Evolutionary conservation across 2,888 invertebrate species (phyloP).

Genomic region (Tetragonula carbonaria): DNA sequence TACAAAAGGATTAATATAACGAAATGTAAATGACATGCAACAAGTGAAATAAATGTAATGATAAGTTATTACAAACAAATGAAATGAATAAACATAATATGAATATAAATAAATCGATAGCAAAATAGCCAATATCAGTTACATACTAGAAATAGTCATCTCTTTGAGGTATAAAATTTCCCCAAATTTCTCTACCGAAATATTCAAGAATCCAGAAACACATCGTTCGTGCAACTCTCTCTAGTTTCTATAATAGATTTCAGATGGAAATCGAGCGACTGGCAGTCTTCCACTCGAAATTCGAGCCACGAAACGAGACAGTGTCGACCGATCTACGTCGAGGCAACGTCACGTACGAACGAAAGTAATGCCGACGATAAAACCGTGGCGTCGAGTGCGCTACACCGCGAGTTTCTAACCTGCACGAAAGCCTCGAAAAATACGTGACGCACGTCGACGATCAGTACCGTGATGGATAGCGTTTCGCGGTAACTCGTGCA

Average conservation of each 20-base stretch:
- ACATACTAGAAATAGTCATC: too few relatives aligned
- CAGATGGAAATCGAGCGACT: background rate
- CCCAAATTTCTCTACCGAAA: background rate
- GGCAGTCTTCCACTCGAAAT: background rate
- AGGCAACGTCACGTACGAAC: slow-evolving; percentile 17
- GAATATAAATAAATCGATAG: too few relatives aligned
- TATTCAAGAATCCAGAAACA: background rate
- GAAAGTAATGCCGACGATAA: slow-evolving; percentile 56
- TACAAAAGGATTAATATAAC: too few relatives aligned
- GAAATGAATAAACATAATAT: too few relatives aligned
- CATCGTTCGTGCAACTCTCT: background rate
- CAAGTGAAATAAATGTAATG: too few relatives aligned
- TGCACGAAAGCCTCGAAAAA: slow-evolving; percentile 59
- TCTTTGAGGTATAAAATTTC: too few relatives aligned
- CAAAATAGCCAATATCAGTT: too few relatives aligned
- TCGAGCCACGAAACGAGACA: background rate
- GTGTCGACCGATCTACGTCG: slow-evolving; percentile 28
- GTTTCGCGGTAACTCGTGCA: slow-evolving; percentile 36
- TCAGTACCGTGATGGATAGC: slow-evolving; percentile 66
- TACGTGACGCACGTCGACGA: slow-evolving; percentile 68
- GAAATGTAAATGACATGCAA: too few relatives aligned
- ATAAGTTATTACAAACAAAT: too few relatives aligned
- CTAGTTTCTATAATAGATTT: background rate
- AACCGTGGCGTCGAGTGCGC: slow-evolving; percentile 63
- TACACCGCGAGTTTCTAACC: slow-evolving; percentile 38